Evolutionary conservation across 2,888 invertebrate species (phyloP).

Genomic region (Hypolimnas misippus): DNA sequence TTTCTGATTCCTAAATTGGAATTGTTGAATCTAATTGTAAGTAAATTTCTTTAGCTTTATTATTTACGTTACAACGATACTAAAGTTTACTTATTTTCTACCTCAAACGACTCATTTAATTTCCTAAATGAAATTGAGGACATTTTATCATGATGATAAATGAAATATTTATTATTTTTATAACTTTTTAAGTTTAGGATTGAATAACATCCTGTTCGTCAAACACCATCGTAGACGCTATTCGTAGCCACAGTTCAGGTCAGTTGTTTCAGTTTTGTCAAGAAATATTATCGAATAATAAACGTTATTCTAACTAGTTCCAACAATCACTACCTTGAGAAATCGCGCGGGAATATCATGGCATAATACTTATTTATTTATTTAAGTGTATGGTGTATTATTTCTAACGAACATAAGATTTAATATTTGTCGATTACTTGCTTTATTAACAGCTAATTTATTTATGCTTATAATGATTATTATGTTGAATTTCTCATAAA

Average conservation of each 20-base stretch:
- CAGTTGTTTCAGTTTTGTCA: not conserved
- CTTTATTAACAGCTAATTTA: too few relatives aligned
- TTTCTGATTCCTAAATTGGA: not conserved
- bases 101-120: not conserved
- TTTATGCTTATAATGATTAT: too few relatives aligned
- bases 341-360: too few relatives aligned
- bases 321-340: too few relatives aligned
- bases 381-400: too few relatives aligned
- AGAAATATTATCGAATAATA: not conserved
- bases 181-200: constrained; percentile 5
- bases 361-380: too few relatives aligned
- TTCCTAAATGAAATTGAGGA: not conserved
- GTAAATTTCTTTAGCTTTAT: not conserved
- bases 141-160: too few relatives aligned
- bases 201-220: not conserved
- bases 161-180: not conserved
- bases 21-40: not conserved
- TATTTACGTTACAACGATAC: not conserved
- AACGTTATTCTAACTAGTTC: not conserved
- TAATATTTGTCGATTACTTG: too few relatives aligned
- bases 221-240: not conserved
- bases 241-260: not conserved
- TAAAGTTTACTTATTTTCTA: not conserved
- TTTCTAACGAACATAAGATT: too few relatives aligned
- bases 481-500: too few relatives aligned